Conservation (phyloP, 1,140 invertebrate genomes). For the Muscidifurax raptorellus region DNA sequence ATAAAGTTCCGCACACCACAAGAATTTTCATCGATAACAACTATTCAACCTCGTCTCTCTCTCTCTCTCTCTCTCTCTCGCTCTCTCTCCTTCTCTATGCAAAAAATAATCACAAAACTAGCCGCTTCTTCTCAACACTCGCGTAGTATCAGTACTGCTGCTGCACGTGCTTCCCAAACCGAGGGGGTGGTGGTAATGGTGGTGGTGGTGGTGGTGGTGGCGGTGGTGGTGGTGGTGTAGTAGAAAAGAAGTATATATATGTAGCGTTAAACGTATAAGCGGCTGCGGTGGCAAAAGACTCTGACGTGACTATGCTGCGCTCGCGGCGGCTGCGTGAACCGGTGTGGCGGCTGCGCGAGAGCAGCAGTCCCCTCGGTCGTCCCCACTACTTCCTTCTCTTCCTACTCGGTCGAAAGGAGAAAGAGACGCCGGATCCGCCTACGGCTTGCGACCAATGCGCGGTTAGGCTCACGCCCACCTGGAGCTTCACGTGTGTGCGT, state of each 20-base stretch:
- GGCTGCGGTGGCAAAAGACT: neutral
- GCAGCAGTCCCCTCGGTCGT: conserved; percentile 48
- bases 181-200: neutral
- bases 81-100: neutral
- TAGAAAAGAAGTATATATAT: neutral
- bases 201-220: neutral
- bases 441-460: conserved; percentile 27
- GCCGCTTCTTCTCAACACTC: neutral
- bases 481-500: neutral
- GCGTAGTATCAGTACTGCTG: neutral
- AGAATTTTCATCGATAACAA: no score
- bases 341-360: conserved; percentile 61
- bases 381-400: conserved; percentile 10
- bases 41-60: no score
- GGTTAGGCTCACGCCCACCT: neutral
- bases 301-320: conserved; percentile 48
- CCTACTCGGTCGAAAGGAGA: neutral
- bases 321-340: conserved; percentile 73
- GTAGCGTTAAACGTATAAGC: neutral
- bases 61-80: neutral
- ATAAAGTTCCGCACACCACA: no score
- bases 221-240: neutral
- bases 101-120: neutral
- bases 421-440: neutral
- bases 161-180: neutral